Evolutionary conservation across 2,797 vertebrate genomes (phyloP).

Genomic region (Sebastes cheni): DNA sequence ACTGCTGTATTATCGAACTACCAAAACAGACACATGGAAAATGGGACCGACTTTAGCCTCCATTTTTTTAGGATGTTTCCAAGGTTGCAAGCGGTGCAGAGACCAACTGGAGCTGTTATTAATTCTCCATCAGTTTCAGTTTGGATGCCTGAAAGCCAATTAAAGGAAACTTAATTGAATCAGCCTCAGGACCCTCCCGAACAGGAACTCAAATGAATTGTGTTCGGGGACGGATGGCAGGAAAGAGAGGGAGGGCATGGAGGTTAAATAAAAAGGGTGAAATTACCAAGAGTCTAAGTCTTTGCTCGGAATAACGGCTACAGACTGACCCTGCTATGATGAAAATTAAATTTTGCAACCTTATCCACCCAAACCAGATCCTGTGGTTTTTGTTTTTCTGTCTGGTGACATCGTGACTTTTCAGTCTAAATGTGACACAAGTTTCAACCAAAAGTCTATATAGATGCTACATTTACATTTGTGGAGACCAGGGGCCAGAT

Average conservation of each 20-base stretch:
- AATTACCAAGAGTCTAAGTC: conserved; percentile 64
- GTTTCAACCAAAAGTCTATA: conserved; percentile 7
- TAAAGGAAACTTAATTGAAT: conserved; percentile 81
- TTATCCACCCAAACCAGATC: conserved; percentile 58
- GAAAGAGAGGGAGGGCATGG: conserved; percentile 49
- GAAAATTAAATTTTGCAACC: conserved; percentile 73
- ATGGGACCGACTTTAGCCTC: conserved; percentile 22
- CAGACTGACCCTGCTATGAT: conserved; percentile 56
- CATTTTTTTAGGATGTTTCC: conserved; percentile 53
- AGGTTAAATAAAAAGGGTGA: conserved; percentile 78
- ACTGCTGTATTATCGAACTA: conserved; percentile 54
- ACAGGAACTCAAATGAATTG: conserved; percentile 67
- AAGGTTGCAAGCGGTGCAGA: conserved; percentile 69
- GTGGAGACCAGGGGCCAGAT: not conserved
- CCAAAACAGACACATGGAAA: conserved; percentile 44
- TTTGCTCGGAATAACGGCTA: conserved; percentile 50
- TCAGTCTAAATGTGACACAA: conserved; percentile 1
- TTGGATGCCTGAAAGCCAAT: conserved; percentile 82
- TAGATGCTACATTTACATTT: not conserved
- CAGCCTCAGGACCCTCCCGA: conserved; percentile 73
- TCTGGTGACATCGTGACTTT: conserved; percentile 38
- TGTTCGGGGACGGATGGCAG: conserved; percentile 47
- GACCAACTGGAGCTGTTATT: conserved; percentile 77
- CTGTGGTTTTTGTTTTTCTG: conserved; percentile 33
- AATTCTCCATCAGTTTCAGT: conserved; percentile 82